Evolutionary conservation across 2,888 invertebrate genomes (phyloP), one percentile per base, ranked within the genome.

Genomic region (Balanococcus diminutus): DNA sequence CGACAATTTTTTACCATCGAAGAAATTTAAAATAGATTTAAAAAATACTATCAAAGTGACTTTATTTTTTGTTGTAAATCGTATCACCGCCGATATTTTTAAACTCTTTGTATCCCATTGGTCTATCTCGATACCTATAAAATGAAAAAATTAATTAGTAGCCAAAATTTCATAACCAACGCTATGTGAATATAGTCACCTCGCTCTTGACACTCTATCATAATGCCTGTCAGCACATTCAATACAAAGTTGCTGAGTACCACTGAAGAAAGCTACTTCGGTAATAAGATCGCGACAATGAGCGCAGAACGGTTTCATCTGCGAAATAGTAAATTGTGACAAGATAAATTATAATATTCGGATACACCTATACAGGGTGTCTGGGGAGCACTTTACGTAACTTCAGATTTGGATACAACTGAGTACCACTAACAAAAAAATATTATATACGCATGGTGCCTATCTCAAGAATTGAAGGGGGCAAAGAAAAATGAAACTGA

Each of bases 41-140:
- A 22, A 22, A 56, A 56, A 28, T 28, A 11, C 16, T 67, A 28
- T 16, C 67, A 3, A 28, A 67, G 2, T 67, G 8, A 8, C 16
- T 4, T 67, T 28, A 67, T 16, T 14, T 67, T 28, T 67, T 67
- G 28, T 67, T 31, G 31, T 82, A 82, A 22, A 82, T 51, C 25
- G 82, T 82, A 51, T 82, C 82, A 11, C 82, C 82, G 31, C 82
- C 82, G 9, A 82, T 51, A 82, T 46, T 51, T 51, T 82, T 82
- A 42, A 82, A 82, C 31, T 82, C 82, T 22, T n/a, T 51, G 31
- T 82, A 82, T 6, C 82, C 51, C 82, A 82, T 51, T 11, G 82
- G 31, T 51, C 46, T 42, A 31, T 82, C 82, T 42, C 31, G 25
- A 46, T 28, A 82, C 51, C 82, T 82, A 31, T 28, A 28, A 67